Evolutionary conservation across 2,888 invertebrate species (phyloP), one percentile per base, ranked within the genome.

Genomic region (Cataglyphis altisquamis): DNA sequence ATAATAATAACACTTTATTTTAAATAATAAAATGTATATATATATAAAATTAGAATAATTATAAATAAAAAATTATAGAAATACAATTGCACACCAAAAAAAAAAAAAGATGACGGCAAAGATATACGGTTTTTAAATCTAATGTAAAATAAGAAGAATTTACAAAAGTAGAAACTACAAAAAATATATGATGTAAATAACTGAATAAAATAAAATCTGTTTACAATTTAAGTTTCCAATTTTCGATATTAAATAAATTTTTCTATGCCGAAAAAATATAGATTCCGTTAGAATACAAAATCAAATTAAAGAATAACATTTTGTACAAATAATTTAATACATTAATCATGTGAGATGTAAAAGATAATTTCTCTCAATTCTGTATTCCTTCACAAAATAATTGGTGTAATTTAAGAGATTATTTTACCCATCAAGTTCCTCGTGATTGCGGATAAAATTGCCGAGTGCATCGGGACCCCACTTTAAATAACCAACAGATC

Each of bases 371-470:
- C 25, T 25, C 25, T 25, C 18, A 25, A 25, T 74, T n/a, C 3
- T 10, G 18, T 72, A 57, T 73, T 8, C 41, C 3, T 10, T 36
- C 12, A 25, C 15, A n/a, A 39, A 55, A 8, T 29, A 55, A 8
- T 29, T 4, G 68, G 29, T 25, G 12, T 36, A 77, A n/a, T 48
- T 52, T 57, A 55, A 32, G 8, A 32, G 29, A 60, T 75, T 1
- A 10, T 45, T 21, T 10, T 84, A 92, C 92, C 57, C 73, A 21
- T 91, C 91, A 32, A 87, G 85, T n/a, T 83, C 77, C 8, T 67
- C 60, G 63, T 92, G 92, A 83, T 91, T 92, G 12, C 85, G 86
- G 72, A 92, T 89, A 36, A 92, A 92, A 89, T 92, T 92, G 18
- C 86, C 88, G 41, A 85, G 57, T 0, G 91, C 83, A 6, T 85